These are phyloP conservation scores for Sander vitreus DNA, from an alignment of 2,113 vertebrate species.

Conservation along the genomic window DNA sequence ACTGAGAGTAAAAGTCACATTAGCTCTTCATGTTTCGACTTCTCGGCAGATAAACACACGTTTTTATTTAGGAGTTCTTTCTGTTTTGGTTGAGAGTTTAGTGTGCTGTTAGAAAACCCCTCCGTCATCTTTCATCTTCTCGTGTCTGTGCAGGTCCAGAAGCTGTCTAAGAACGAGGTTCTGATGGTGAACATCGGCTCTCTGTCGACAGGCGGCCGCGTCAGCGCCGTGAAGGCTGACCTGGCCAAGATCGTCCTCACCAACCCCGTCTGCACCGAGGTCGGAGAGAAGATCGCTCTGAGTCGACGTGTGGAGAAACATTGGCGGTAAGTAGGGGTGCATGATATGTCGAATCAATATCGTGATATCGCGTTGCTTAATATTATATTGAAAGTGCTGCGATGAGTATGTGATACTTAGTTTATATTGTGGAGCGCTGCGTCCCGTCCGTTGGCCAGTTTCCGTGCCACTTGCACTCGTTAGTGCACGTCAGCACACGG, in stretches of 20 bases:
- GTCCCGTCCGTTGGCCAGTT: too few species aligned
- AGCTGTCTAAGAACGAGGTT: conserved; percentile 97
- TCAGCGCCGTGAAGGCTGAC: conserved; percentile 98
- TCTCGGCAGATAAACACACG: neutral
- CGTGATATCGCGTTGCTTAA: too few species aligned
- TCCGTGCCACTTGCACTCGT: too few species aligned
- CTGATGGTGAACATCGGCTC: conserved; percentile 99
- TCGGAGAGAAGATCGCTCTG: conserved; percentile 98
- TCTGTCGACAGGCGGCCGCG: conserved; percentile 95
- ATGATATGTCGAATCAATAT: too few species aligned
- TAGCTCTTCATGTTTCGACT: neutral
- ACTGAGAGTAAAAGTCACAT: too few species aligned
- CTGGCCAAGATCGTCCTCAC: conserved; percentile 98
- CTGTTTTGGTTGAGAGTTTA: too few species aligned
- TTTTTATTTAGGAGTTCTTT: neutral
- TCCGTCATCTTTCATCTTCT: neutral
- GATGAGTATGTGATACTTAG: too few species aligned
- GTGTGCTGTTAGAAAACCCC: too few species aligned
- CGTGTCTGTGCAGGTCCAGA: conserved; percentile 90
- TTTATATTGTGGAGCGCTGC: too few species aligned
- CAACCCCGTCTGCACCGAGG: conserved; percentile 98
- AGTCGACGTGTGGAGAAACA: conserved; percentile 99
- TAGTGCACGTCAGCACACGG: too few species aligned
- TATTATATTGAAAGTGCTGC: too few species aligned
- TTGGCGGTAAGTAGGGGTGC: conserved; percentile 90